Evolutionary conservation across 2,888 invertebrate species (phyloP).

Genomic region (Sphecodes monilicornis): DNA sequence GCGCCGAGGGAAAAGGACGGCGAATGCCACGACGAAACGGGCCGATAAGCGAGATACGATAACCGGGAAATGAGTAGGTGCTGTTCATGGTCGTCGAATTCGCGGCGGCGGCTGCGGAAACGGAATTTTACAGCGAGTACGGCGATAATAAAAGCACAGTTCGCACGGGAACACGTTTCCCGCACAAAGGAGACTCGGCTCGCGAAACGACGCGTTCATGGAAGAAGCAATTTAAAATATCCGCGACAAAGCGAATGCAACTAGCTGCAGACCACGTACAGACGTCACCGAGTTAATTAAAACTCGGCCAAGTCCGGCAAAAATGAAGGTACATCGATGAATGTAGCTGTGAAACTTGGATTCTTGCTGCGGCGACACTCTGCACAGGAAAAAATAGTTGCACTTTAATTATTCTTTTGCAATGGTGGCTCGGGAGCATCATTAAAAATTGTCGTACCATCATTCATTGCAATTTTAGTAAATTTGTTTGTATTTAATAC

Average conservation of each 20-base stretch:
- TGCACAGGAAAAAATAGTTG: background rate
- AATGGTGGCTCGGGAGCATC: background rate
- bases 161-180: background rate
- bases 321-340: background rate
- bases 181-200: background rate
- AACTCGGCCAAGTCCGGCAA: background rate
- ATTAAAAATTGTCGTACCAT: background rate
- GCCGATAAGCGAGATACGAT: slow-evolving; percentile 38
- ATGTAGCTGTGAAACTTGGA: background rate
- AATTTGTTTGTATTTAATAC: too few relatives aligned
- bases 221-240: background rate
- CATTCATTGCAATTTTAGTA: too few relatives aligned
- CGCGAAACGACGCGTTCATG: background rate
- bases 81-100: slow-evolving; percentile 24
- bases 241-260: background rate
- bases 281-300: background rate
- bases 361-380: background rate
- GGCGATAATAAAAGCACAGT: background rate
- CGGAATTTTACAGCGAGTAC: slow-evolving; percentile 18
- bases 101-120: background rate
- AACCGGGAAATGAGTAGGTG: slow-evolving; percentile 31
- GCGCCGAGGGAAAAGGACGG: slow-evolving; percentile 15
- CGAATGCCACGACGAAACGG: slow-evolving; percentile 1
- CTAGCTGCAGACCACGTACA: background rate
- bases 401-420: background rate